Evolutionary conservation across 2,113 vertebrate species (phyloP).

Genomic region (Hylia prasina): DNA sequence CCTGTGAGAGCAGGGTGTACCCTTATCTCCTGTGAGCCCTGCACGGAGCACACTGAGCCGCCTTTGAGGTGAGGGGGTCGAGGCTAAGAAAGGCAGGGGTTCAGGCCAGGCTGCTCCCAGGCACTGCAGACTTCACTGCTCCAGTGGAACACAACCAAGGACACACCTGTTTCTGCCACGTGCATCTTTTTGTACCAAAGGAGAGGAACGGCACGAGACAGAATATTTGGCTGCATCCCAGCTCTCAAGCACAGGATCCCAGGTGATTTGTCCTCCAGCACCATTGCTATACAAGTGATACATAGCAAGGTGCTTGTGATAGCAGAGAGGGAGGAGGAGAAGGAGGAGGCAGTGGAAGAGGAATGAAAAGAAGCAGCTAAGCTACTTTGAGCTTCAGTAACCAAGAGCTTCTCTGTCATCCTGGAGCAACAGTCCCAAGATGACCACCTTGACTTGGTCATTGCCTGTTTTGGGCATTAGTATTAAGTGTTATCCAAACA

Average conservation of each 20-base stretch:
- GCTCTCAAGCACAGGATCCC: neutral
- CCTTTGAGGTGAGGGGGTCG: rapidly evolving
- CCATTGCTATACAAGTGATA: rapidly evolving
- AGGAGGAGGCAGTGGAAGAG: neutral
- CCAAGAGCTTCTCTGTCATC: neutral
- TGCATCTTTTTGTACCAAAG: neutral
- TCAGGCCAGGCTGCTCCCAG: neutral
- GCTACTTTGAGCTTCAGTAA: neutral
- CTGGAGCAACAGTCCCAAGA: neutral
- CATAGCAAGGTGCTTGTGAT: neutral
- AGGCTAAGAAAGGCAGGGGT: rapidly evolving
- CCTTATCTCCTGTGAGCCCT: too few species aligned
- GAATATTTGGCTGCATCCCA: neutral
- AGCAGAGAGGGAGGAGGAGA: neutral
- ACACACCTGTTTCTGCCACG: rapidly evolving
- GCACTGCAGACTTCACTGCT: neutral
- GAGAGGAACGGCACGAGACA: neutral
- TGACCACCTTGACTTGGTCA: neutral
- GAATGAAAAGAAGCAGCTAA: neutral
- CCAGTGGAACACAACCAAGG: neutral
- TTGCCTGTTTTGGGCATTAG: neutral
- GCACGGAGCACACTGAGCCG: rapidly evolving
- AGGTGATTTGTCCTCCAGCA: neutral
- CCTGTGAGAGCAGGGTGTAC: neutral
- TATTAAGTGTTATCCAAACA: neutral